These are phyloP conservation scores for Gandaritis pyraliata DNA, from an alignment of 2,888 invertebrate genomes.

Conservation along the genomic window DNA sequence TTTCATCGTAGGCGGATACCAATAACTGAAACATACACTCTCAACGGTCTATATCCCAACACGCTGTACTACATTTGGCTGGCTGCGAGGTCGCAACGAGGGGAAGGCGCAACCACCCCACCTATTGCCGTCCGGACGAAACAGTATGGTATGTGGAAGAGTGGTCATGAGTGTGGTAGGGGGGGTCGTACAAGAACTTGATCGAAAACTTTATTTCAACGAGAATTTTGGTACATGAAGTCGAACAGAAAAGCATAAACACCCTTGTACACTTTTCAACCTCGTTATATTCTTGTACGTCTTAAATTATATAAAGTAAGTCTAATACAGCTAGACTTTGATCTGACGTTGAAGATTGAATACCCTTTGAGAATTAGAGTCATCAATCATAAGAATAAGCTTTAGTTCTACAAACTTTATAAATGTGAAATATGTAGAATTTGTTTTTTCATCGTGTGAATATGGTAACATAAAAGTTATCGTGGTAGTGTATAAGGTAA, in stretches of 20 bases:
- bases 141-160: constrained; percentile 95
- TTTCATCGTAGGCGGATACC: constrained; percentile 86
- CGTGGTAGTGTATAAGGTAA: too few relatives aligned
- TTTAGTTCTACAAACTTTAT: not conserved
- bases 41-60: constrained; percentile 96
- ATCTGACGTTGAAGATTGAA: not conserved
- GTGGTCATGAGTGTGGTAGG: constrained; percentile 21
- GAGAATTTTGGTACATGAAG: not conserved
- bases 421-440: not conserved
- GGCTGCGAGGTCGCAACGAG: constrained; percentile 95
- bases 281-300: too few relatives aligned
- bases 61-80: constrained; percentile 98
- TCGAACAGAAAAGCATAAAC: constrained; percentile 8
- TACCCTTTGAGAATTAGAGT: not conserved
- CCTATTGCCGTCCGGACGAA: constrained; percentile 97
- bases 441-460: too few relatives aligned
- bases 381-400: not conserved
- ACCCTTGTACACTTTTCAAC: not conserved
- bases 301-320: too few relatives aligned
- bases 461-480: not conserved
- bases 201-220: constrained; percentile 7
- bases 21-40: constrained; percentile 92
- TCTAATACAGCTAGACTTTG: not conserved
- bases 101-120: constrained; percentile 97
- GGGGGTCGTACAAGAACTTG: constrained; percentile 25